Percentiles rank a stretch among this genome's conserved stretches.
phyloP scores from a whole-genome alignment of 2,888 invertebrate species.

The Parnassius mnemosyne region DNA sequence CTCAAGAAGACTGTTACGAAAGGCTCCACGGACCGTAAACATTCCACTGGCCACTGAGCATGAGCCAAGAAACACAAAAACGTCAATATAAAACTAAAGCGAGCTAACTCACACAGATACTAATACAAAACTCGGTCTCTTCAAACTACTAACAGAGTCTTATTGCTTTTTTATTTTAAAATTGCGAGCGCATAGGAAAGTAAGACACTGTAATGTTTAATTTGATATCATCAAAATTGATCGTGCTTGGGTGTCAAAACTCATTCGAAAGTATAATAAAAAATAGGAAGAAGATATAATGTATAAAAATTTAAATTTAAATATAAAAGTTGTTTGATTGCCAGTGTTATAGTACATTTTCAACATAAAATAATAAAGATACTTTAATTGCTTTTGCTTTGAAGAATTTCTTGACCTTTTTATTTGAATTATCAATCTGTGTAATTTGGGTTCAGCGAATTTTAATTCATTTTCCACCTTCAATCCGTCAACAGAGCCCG shows the following conservation, averaged over 20 bases:
- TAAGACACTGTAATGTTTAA: not conserved
- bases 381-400: no score
- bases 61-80: conserved; percentile 67
- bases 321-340: no score
- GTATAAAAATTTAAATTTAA: not conserved
- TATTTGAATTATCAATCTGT: no score
- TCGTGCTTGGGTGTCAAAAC: not conserved
- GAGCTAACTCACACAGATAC: conserved; percentile 37
- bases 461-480: no score
- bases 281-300: not conserved
- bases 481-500: no score
- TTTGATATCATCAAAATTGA: conserved; percentile 10
- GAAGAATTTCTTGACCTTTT: no score
- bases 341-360: no score
- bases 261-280: not conserved
- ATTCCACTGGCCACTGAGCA: conserved; percentile 70
- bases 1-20: conserved; percentile 73
- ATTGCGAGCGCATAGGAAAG: conserved; percentile 6
- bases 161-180: conserved; percentile 21
- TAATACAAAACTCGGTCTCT: conserved; percentile 45
- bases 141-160: conserved; percentile 22
- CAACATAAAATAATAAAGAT: no score
- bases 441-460: no score
- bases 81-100: conserved; percentile 39
- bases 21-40: conserved; percentile 74